Base-by-base conservation (phyloP, 53 echinoderm and acorn worm species). In the Zoroaster sp. region DNA sequence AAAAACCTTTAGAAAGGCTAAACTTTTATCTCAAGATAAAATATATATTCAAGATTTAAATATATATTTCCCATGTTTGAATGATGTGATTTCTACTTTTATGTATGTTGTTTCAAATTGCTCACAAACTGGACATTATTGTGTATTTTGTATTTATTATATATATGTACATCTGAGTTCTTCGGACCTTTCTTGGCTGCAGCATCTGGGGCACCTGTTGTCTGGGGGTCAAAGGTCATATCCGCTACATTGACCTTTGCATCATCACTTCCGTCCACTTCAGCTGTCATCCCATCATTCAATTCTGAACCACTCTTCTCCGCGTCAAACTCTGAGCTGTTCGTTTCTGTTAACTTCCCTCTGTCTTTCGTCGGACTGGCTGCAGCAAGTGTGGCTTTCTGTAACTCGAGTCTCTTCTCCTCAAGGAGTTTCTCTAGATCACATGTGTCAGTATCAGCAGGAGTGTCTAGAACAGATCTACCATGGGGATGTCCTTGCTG, bases 321-420 rank as follows among this genome's bases (percentile, higher is more conserved):
- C 1, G 20, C 41, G 21, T 33, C 88, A 36, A 74, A 10, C 6
- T 42, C 35, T n/a, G 34, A 23, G 33, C 30, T 67, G 45, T 28
- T 44, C 40, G 39, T 53, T 66, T 21, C 52, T 5, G 15, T 17
- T 15, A 33, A 66, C 4, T 0, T 53, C 31, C 20, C 25, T 25
- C 69, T 38, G 32, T 86, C 37, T 28, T 7, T 18, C 25, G 73
- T 32, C 33, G 73, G 28, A 49, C 17, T 73, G 45, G 17, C 37
- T 18, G 28, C 15, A 4, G 80, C n/a, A 3, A 35, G 30, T 2
- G 44, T 6, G 13, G 8, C 63, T 32, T 33, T 20, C 68, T 43
- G 41, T 30, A 81, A 59, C 77, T 91, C 91, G 30, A 38, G 44
- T 52, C 73, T 87, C 91, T 91, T 91, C 43, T 87, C 28, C 80